Evolutionary conservation across 2,888 invertebrate species (phyloP), one percentile per base, ranked within the genome.

Genomic region (Cryptocheilus praepositus): DNA sequence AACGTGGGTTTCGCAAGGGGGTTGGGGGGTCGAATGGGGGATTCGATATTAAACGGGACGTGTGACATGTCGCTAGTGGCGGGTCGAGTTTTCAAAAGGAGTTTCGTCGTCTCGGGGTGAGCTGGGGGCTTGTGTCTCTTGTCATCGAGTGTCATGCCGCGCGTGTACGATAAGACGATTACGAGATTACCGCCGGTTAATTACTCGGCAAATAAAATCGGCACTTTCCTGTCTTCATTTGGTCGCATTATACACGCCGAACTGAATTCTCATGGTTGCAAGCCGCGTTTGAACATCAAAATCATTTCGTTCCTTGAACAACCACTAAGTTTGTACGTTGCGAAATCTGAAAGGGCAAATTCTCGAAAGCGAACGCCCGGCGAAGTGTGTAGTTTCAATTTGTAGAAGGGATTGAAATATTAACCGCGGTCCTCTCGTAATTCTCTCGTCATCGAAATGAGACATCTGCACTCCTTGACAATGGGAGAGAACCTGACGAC

Each of bases 401-500:
- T 25, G 25, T 11, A 36, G 13, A 36, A 36, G 11, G 13, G 13
- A 36, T 36, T 11, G 7, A 36, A 36, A 36, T n/a, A 7, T 36
- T 1, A 36, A 7, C 36, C 13, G 7, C 13, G 36, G 36, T 11
- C 3, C 13, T 36, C 36, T 7, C 8, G 36, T 36, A 11, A 36
- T 36, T 11, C 13, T 7, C 13, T 36, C 36, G 3, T 36, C 36
- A 7, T 36, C 36, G 36, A 36, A 7, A 11, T 49, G 7, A 15
- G 16, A 49, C 49, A 49, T 25, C 46, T 49, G 49, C 59, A 49
- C 36, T 59, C 59, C 59, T 59, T 28, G 36, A 36, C 36, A 36
- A 36, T 36, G 36, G 8, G 70, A 63, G 25, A 63, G 51, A 59
- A 44, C 25, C 43, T 56, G 65, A 58, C 63, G 36, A 46, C 60